phyloP scores from a whole-genome alignment of 2,113 vertebrate species.

The Mus spicilegus region DNA sequence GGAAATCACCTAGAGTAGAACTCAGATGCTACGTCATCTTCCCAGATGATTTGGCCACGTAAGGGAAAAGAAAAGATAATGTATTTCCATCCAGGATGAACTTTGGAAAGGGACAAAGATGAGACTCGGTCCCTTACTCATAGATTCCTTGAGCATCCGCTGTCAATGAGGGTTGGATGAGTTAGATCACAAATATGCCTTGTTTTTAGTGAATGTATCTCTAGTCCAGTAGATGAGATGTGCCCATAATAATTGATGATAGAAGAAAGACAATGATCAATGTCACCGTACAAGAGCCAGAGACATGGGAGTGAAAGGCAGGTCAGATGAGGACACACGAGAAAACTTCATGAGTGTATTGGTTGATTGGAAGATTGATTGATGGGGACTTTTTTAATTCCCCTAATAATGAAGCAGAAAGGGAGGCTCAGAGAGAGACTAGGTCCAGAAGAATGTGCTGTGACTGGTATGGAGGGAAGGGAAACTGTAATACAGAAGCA shows the following conservation, averaged over 20 bases:
- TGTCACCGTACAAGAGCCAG: neutral
- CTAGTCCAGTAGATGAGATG: neutral
- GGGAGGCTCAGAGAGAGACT: neutral
- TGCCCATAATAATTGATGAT: neutral
- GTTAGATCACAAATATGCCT: neutral
- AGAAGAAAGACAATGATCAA: neutral
- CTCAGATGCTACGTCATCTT: neutral
- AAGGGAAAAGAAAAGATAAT: neutral
- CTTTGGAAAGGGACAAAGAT: neutral
- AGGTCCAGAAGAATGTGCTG: rapidly evolving
- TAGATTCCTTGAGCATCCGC: neutral
- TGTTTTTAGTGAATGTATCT: neutral
- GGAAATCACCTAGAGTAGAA: constrained; percentile 24
- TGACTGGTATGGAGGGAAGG: neutral
- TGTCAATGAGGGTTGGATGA: neutral
- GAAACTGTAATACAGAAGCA: neutral
- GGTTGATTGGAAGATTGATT: too few relatives aligned
- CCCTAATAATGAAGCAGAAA: too few relatives aligned
- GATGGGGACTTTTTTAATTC: neutral
- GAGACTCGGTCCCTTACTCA: neutral
- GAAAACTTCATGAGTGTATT: neutral
- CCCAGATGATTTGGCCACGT: neutral
- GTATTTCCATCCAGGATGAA: neutral
- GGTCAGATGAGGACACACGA: neutral
- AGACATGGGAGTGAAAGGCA: too few relatives aligned